Evolutionary conservation across 2,113 vertebrate genomes (phyloP).

Genomic region (Alouatta palliata): DNA sequence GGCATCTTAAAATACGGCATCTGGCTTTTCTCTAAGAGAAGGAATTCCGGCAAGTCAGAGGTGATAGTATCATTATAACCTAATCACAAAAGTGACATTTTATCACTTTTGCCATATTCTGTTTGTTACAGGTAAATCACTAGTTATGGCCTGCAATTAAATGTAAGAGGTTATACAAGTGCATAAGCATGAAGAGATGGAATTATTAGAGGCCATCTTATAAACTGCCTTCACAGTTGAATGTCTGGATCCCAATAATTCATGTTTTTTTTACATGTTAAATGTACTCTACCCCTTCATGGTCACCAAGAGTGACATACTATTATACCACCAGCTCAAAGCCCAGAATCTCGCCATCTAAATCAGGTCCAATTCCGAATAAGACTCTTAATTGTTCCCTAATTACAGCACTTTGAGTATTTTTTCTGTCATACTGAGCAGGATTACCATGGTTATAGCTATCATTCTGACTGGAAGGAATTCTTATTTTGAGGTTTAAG

Average conservation of each 20-base stretch:
- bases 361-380: neutral
- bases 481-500: neutral
- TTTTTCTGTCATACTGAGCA: neutral
- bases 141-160: neutral
- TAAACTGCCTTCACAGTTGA: neutral
- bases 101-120: neutral
- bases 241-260: neutral
- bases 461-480: neutral
- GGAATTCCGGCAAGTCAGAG: neutral
- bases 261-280: neutral
- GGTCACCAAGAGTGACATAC: neutral
- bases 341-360: neutral
- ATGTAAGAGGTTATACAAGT: neutral
- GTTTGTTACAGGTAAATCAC: neutral
- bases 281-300: neutral
- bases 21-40: neutral
- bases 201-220: neutral
- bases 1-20: neutral
- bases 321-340: neutral
- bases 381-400: too few species aligned
- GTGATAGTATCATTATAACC: neutral
- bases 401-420: neutral
- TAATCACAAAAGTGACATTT: neutral
- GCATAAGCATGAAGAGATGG: too few species aligned
- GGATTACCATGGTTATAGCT: neutral